A percentile compares a stretch with the other conserved stretches of the same genome.
These are phyloP conservation scores for Cydia fagiglandana DNA, from an alignment of 1,140 invertebrate genomes.

Conservation along the genomic window DNA sequence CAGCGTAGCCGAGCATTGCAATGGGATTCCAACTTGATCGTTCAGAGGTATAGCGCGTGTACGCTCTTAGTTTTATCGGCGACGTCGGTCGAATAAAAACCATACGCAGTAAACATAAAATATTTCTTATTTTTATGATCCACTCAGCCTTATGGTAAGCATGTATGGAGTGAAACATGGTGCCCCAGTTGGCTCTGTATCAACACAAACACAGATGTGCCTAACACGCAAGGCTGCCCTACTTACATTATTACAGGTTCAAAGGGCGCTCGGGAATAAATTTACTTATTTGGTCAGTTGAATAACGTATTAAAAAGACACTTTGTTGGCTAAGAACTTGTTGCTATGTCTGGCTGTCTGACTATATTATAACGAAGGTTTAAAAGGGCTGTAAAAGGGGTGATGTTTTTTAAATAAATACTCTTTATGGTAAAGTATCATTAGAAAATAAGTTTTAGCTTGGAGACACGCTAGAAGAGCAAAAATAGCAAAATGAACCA, in stretches of 20 bases:
- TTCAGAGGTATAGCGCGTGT: background rate
- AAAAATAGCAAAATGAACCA: no score
- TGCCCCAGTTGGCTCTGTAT: slow-evolving; percentile 5
- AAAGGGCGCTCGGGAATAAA: slow-evolving; percentile 4
- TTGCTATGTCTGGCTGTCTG: slow-evolving; percentile 1
- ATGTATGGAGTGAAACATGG: slow-evolving; percentile 15
- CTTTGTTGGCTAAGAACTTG: background rate
- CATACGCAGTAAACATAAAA: slow-evolving; percentile 3
- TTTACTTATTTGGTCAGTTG: background rate
- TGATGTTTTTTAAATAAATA: background rate
- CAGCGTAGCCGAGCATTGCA: no score
- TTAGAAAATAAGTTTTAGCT: no score
- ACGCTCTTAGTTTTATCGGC: background rate
- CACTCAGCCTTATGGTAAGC: slow-evolving; percentile 11
- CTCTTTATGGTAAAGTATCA: background rate
- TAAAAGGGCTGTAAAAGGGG: background rate
- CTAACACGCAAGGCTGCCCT: slow-evolving; percentile 8
- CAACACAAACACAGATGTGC: slow-evolving; percentile 22
- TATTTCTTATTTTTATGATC: slow-evolving; percentile 25
- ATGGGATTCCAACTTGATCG: background rate
- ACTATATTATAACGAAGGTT: background rate
- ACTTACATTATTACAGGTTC: background rate
- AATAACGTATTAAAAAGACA: background rate
- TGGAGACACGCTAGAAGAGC: no score
- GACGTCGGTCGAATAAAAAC: slow-evolving; percentile 1